Evolutionary conservation across 2,888 invertebrate genomes (phyloP).

Genomic region (Chrysopilus asiliformis): DNA sequence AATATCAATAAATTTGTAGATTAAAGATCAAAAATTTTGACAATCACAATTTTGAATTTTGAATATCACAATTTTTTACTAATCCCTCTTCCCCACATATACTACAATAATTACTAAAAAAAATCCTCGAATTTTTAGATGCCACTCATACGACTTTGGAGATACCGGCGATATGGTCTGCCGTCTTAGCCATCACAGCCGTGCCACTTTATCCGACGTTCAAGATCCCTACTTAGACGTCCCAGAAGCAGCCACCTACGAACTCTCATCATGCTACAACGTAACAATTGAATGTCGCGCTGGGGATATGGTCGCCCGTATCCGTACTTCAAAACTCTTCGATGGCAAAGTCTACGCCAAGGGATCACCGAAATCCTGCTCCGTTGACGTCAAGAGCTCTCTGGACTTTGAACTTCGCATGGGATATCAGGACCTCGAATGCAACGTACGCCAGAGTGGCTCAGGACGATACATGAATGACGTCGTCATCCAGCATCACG

Average conservation of each 20-base stretch:
- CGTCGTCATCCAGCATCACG: constrained; percentile 90
- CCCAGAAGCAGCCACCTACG: constrained; percentile 82
- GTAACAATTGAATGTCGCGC: constrained; percentile 85
- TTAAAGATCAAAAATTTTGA: too few relatives aligned
- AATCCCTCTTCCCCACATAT: too few relatives aligned
- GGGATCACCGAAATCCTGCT: constrained; percentile 85
- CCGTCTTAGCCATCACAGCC: constrained; percentile 80
- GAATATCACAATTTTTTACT: too few relatives aligned
- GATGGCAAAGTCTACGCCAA: constrained; percentile 92
- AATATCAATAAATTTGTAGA: too few relatives aligned
- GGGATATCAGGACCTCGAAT: constrained; percentile 85
- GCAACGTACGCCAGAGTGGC: constrained; percentile 81
- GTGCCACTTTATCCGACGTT: constrained; percentile 76
- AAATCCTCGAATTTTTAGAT: constrained; percentile 37
- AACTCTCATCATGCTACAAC: constrained; percentile 86
- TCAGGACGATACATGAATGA: constrained; percentile 80
- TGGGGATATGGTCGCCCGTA: constrained; percentile 84
- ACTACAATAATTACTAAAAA: neutral
- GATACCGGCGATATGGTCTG: constrained; percentile 90
- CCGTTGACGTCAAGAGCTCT: constrained; percentile 74
- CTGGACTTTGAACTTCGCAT: constrained; percentile 84
- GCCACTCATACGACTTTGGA: constrained; percentile 88
- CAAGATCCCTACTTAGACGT: constrained; percentile 85
- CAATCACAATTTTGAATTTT: too few relatives aligned
- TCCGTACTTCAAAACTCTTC: constrained; percentile 83